Evolutionary conservation across 2,888 invertebrate genomes (phyloP).

Genomic region (Anaspis maculata): DNA sequence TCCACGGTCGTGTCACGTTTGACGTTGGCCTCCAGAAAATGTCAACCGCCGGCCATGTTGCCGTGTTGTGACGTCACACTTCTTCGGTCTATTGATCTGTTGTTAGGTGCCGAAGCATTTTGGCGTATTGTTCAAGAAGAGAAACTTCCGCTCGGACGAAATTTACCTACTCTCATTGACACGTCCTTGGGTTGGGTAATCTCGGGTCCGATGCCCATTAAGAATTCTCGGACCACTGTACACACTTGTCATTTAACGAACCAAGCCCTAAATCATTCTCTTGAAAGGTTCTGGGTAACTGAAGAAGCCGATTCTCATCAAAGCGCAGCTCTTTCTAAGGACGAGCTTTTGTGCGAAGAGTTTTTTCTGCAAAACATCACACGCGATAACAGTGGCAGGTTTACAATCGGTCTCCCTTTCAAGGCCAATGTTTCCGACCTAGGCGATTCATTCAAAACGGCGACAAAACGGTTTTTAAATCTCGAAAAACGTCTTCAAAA

Average conservation of each 20-base stretch:
- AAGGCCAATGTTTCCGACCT: not conserved
- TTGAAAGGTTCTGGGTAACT: not conserved
- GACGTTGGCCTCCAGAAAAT: no score
- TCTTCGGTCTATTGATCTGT: no score
- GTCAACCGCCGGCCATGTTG: no score
- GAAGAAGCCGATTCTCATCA: not conserved
- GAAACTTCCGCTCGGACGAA: no score
- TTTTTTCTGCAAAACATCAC: not conserved
- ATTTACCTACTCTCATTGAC: no score
- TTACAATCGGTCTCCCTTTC: constrained; percentile 1
- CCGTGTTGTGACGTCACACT: no score
- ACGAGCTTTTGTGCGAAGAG: constrained; percentile 1
- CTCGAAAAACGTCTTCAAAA: constrained; percentile 1
- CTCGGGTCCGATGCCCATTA: not conserved
- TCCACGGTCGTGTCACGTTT: no score
- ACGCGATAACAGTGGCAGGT: not conserved
- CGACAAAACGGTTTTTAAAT: not conserved
- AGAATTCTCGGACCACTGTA: not conserved
- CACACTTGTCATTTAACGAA: no score
- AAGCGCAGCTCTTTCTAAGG: not conserved
- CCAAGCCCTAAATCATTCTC: not conserved
- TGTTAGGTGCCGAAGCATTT: no score
- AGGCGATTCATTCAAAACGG: not conserved
- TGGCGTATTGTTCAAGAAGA: no score
- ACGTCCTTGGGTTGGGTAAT: constrained; percentile 2